Evolutionary conservation across 2,797 vertebrate genomes (phyloP), one percentile per base, ranked within the genome.

Genomic region (Anguilla obscura): DNA sequence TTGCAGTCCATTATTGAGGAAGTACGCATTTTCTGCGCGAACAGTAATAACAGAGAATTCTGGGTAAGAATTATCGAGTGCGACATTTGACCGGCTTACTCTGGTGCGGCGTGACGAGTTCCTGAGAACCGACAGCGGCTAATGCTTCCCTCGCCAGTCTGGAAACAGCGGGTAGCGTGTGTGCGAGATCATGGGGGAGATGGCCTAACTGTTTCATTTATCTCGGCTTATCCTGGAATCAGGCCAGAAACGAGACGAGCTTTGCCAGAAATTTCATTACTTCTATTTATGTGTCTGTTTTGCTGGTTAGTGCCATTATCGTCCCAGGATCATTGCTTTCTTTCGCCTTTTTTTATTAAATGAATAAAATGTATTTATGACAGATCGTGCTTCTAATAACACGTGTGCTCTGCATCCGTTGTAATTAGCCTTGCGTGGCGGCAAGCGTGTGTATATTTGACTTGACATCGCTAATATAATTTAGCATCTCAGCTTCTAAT

Each of bases 381-480:
- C 40, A 80, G 89, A 90, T 90, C 90, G 90, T 88, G 91, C 91
- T 90, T 93, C 93, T 93, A 93, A 93, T 92, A 93, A 92, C 91
- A 92, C 92, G 93, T 92, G 91, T 92, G 90, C 90, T 93, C 90
- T 88, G 90, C 88, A 90, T 89, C 90, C 92, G 91, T 92, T 93
- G 89, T 92, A 91, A 95, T 94, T 93, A 94, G 91, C 90, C 91
- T 91, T 90, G 92, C 27, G 76, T 88, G 89, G 87, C 91, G 90
- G 87, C 87, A 16, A 36, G 85, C 92, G 90, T 90, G 93, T 91
- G 91, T 90, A 92, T 87, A 91, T 94, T 91, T 90, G 87, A 90
- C 89, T 89, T 91, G 91, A 94, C 92, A 90, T 90, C 88, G 87
- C 91, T 93, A 94, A 89, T 93, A 93, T 94, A 91, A 93, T 95